These are phyloP conservation scores for Drosophila bunnanda DNA, from an alignment of 2,888 invertebrate genomes.

Conservation along the genomic window DNA sequence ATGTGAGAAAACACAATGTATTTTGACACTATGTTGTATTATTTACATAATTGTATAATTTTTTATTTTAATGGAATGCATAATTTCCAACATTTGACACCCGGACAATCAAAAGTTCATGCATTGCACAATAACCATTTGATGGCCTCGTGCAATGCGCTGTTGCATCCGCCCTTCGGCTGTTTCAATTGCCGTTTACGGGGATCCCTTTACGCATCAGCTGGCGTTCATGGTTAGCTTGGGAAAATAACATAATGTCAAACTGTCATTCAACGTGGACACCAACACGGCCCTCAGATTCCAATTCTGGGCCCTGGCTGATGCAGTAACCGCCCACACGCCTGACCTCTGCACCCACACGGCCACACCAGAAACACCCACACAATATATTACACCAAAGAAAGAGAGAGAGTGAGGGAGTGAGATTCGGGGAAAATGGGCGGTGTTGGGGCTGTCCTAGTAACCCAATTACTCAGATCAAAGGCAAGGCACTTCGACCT, in stretches of 20 bases:
- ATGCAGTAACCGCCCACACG: conserved; percentile 17
- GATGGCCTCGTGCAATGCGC: not conserved
- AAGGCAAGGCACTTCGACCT: conserved; percentile 33
- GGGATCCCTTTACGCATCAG: conserved; percentile 1
- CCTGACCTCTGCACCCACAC: conserved; percentile 18
- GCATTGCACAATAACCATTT: not conserved
- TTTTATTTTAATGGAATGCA: no score
- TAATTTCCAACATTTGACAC: no score
- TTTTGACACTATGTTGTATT: no score
- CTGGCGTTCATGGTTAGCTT: not conserved
- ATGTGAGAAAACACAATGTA: no score
- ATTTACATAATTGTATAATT: no score
- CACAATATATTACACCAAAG: conserved; percentile 8
- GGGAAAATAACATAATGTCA: conserved; percentile 19
- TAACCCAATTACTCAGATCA: conserved; percentile 57
- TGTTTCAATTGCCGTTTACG: conserved; percentile 14
- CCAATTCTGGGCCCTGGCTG: conserved; percentile 7
- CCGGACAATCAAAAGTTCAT: not conserved
- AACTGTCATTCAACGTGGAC: not conserved
- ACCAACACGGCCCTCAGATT: conserved; percentile 8
- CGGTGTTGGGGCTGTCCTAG: conserved; percentile 32
- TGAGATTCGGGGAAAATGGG: conserved; percentile 5
- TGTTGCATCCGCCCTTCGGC: conserved; percentile 7
- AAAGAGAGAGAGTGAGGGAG: not conserved
- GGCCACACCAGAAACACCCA: conserved; percentile 4